Percentiles rank a stretch among this genome's conserved stretches.
These are phyloP conservation scores for Vicugna pacos DNA, from an alignment of 2,113 vertebrate species.

Conservation along the genomic window DNA sequence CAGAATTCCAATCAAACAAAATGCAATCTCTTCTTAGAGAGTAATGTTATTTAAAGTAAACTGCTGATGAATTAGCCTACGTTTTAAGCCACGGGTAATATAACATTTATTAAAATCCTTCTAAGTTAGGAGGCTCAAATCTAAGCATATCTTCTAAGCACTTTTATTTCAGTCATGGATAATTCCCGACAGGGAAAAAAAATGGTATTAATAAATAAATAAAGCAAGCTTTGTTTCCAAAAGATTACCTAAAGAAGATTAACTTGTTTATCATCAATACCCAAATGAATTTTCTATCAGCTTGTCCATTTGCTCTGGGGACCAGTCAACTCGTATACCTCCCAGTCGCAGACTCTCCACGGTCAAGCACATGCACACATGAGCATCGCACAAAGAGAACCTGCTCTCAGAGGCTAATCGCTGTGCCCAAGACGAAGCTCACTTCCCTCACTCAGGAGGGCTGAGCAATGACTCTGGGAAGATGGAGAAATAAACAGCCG, in stretches of 20 bases:
- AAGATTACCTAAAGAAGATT: constrained; percentile 73
- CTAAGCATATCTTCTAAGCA: constrained; percentile 63
- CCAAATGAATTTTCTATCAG: constrained; percentile 60
- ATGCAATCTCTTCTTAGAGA: constrained; percentile 44
- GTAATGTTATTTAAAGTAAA: background rate
- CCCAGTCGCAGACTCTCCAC: background rate
- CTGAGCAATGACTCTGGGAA: background rate
- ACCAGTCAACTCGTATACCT: background rate
- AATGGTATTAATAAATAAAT: constrained; percentile 68
- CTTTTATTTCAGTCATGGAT: constrained; percentile 58
- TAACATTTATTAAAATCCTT: constrained; percentile 59
- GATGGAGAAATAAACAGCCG: constrained; percentile 25
- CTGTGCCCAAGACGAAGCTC: background rate
- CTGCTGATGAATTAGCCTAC: background rate
- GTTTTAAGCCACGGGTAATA: constrained; percentile 54
- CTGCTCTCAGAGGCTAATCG: background rate
- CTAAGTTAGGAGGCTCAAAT: constrained; percentile 54
- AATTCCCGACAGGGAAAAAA: constrained; percentile 63
- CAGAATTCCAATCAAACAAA: constrained; percentile 63
- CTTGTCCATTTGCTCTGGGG: background rate
- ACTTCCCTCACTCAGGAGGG: background rate
- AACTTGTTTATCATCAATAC: constrained; percentile 66
- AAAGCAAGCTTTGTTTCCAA: constrained; percentile 72
- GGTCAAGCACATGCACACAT: background rate
- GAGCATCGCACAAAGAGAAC: background rate